Conservation (phyloP, 2,797 vertebrate genomes). For the Dendrocincla tyrannina region DNA sequence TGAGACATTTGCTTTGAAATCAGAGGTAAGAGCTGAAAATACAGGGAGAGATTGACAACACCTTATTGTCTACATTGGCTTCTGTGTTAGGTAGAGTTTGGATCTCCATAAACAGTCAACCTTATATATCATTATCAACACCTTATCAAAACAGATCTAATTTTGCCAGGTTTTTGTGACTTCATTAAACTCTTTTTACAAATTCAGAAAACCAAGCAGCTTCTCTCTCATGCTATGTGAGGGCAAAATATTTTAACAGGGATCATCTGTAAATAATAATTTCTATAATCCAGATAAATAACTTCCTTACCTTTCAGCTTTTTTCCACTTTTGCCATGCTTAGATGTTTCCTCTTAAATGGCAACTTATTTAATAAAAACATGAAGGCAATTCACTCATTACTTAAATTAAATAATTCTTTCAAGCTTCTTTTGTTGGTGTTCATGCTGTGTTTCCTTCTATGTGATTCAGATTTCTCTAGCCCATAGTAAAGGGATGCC, state of each 20-base stretch:
- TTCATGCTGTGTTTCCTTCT: neutral
- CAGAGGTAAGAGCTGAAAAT: slow-evolving; percentile 54
- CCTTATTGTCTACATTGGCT: neutral
- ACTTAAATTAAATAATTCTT: neutral
- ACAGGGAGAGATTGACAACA: neutral
- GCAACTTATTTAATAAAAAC: neutral
- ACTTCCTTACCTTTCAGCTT: neutral
- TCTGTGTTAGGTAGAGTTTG: neutral
- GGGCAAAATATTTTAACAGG: neutral
- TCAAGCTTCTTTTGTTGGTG: neutral
- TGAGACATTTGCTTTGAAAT: slow-evolving; percentile 75
- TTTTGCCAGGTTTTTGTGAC: neutral
- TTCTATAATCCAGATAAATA: neutral
- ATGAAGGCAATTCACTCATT: neutral
- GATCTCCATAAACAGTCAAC: neutral
- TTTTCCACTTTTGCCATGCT: neutral
- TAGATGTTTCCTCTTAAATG: neutral
- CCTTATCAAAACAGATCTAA: neutral
- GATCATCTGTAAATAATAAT: neutral
- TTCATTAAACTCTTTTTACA: neutral
- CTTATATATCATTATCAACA: neutral
- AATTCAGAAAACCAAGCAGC: neutral
- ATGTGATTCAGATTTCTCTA: neutral
- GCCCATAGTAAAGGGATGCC: neutral
- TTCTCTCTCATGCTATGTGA: neutral